Conservation (phyloP, 2,888 invertebrate species). For the Electrophaes corylata region DNA sequence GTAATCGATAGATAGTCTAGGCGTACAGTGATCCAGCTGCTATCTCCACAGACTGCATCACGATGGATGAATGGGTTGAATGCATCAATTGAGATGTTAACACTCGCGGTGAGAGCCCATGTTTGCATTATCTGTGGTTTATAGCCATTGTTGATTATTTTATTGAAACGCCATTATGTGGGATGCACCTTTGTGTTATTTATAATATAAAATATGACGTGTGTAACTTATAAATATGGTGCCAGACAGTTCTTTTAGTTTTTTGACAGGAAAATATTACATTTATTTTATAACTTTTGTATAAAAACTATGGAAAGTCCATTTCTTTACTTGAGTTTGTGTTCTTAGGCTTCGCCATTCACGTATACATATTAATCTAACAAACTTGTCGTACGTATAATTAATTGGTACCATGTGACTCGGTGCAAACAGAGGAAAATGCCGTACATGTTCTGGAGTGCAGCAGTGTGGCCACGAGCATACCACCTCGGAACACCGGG, state of each 20-base stretch:
- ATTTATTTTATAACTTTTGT: not conserved
- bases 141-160: conserved; percentile 41
- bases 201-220: conserved; percentile 15
- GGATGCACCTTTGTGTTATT: conserved; percentile 36
- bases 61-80: conserved; percentile 50
- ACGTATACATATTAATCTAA: no score
- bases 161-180: conserved; percentile 36
- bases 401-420: no score
- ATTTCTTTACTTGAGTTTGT: no score
- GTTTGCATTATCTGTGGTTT: conserved; percentile 36
- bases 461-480: no score
- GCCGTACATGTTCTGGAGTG: no score
- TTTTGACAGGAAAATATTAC: not conserved
- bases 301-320: not conserved
- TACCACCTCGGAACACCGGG: no score
- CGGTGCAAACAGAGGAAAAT: no score
- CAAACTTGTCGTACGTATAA: no score
- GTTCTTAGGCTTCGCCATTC: no score
- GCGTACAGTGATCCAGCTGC: not conserved
- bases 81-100: conserved; percentile 67
- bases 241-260: not conserved
- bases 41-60: not conserved
- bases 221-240: not conserved
- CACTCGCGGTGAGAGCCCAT: conserved; percentile 46
- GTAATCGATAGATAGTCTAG: not conserved